Evolutionary conservation across 2,888 invertebrate species (phyloP).

Genomic region (Dascillus cervinus): DNA sequence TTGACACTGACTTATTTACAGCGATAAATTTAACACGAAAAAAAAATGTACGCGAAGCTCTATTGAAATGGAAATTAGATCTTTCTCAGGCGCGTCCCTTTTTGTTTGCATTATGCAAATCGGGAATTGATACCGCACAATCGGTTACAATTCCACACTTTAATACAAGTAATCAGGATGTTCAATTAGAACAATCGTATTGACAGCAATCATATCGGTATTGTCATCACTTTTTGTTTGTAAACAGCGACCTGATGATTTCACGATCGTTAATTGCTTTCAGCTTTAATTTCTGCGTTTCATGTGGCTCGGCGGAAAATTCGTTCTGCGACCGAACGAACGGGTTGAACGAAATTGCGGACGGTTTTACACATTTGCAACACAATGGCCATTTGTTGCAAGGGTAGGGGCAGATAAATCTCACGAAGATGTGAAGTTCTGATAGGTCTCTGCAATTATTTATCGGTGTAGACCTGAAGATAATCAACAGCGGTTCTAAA

Average conservation of each 20-base stretch:
- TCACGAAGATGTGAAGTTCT: conserved; percentile 32
- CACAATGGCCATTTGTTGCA: conserved; percentile 29
- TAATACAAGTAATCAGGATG: too few relatives aligned
- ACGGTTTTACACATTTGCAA: conserved; percentile 19
- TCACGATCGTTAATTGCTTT: conserved; percentile 1
- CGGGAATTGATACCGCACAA: too few relatives aligned
- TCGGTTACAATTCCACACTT: too few relatives aligned
- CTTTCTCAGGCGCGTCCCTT: too few relatives aligned
- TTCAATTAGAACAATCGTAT: conserved; percentile 5
- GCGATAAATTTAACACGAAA: not conserved
- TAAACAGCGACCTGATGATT: conserved; percentile 2
- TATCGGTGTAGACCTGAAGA: conserved; percentile 36
- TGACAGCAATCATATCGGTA: conserved; percentile 2
- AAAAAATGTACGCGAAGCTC: too few relatives aligned
- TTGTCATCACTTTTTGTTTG: conserved; percentile 3
- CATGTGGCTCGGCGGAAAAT: too few relatives aligned
- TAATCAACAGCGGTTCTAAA: conserved; percentile 42
- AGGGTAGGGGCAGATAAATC: conserved; percentile 34
- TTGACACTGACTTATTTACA: conserved; percentile 8
- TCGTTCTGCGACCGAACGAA: too few relatives aligned
- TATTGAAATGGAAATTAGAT: too few relatives aligned
- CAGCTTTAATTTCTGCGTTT: not conserved
- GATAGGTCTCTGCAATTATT: conserved; percentile 37
- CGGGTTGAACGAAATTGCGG: too few relatives aligned
- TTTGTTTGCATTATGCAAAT: too few relatives aligned